phyloP scores from a whole-genome alignment of 2,113 vertebrate species.

The Podarcis cretensis region DNA sequence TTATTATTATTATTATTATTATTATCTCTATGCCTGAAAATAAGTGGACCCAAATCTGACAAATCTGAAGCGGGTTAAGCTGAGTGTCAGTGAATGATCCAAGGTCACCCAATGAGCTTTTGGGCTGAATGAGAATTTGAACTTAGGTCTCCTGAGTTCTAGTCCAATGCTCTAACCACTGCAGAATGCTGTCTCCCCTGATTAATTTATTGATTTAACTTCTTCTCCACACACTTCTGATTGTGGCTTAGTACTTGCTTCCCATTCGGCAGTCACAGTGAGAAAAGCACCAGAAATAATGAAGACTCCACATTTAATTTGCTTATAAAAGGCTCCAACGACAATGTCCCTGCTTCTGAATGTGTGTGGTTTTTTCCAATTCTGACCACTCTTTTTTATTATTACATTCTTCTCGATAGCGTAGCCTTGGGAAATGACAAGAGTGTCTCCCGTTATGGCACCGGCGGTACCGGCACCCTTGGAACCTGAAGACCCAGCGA shows the following conservation, averaged over 20 bases:
- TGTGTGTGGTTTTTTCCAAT: neutral
- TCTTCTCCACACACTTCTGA: too few relatives aligned
- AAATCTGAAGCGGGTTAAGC: neutral
- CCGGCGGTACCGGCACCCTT: too few relatives aligned
- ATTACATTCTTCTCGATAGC: neutral
- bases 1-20: too few relatives aligned
- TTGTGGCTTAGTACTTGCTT: neutral
- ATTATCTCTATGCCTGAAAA: too few relatives aligned
- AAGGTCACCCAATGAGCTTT: neutral
- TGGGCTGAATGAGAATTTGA: neutral
- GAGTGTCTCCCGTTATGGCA: rapidly evolving
- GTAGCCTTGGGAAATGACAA: neutral
- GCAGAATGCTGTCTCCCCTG: neutral
- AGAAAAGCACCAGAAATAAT: constrained; percentile 21
- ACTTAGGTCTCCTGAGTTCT: neutral
- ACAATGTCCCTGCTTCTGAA: neutral
- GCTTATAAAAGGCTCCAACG: neutral
- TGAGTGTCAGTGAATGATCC: neutral
- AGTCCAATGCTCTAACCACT: neutral
- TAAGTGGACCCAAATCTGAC: too few relatives aligned
- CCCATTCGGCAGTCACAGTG: constrained; percentile 16
- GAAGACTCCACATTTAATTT: neutral
- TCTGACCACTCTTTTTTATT: neutral
- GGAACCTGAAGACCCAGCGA: too few relatives aligned
- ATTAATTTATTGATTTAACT: too few relatives aligned